phyloP scores from a whole-genome alignment of 2,888 invertebrate genomes.

The Eristalis pertinax region DNA sequence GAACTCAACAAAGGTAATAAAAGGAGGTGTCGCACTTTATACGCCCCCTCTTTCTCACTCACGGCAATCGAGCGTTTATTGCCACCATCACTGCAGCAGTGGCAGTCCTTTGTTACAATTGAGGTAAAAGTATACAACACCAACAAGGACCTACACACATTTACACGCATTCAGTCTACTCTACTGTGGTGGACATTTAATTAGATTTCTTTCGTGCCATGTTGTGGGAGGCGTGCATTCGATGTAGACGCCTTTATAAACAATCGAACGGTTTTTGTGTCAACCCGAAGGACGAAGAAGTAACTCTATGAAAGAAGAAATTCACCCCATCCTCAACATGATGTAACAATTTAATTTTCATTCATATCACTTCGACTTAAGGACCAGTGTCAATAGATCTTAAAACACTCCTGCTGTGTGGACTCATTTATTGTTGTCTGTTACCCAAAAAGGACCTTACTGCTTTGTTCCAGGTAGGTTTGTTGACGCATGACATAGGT shows the following conservation, averaged over 20 bases:
- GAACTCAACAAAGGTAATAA: constrained; percentile 54
- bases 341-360: constrained; percentile 65
- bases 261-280: constrained; percentile 64
- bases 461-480: constrained; percentile 31
- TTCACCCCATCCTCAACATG: constrained; percentile 49
- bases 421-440: constrained; percentile 32
- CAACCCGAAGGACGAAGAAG: constrained; percentile 32
- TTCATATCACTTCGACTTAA: constrained; percentile 53
- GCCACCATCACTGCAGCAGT: constrained; percentile 57
- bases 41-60: constrained; percentile 49
- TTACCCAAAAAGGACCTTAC: constrained; percentile 1
- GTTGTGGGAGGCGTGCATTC: constrained; percentile 69
- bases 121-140: constrained; percentile 32
- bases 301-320: constrained; percentile 42
- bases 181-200: constrained; percentile 68
- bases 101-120: constrained; percentile 43
- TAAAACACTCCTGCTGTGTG: constrained; percentile 31
- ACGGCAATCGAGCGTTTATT: constrained; percentile 51
- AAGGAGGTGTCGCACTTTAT: constrained; percentile 55
- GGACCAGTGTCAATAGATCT: constrained; percentile 51
- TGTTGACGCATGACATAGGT: constrained; percentile 3
- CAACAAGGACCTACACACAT: constrained; percentile 22
- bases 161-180: constrained; percentile 32
- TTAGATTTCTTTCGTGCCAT: constrained; percentile 71
- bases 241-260: constrained; percentile 70